phyloP scores from a whole-genome alignment of 1,140 invertebrate genomes.

The Drosophila tropicalis region DNA sequence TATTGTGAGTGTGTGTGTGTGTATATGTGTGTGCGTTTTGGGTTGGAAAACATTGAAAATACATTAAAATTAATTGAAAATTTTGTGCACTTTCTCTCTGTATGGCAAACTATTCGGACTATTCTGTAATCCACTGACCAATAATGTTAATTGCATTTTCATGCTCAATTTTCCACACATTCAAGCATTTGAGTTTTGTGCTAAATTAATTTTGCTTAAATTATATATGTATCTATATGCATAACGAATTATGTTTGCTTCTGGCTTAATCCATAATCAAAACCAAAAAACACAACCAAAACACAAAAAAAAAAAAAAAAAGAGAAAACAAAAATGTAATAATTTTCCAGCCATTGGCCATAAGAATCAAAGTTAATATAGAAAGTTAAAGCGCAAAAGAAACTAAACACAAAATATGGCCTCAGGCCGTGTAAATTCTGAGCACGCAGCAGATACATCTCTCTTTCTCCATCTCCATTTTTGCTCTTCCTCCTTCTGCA shows the following conservation, averaged over 20 bases:
- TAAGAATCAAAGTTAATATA: slow-evolving; percentile 39
- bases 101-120: slow-evolving; percentile 7
- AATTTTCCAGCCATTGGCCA: slow-evolving; percentile 13
- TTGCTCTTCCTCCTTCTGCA: background rate
- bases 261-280: slow-evolving; percentile 8
- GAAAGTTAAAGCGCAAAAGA: background rate
- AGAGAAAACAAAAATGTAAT: slow-evolving; percentile 18
- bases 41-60: slow-evolving; percentile 37
- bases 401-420: slow-evolving; percentile 16
- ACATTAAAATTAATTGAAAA: slow-evolving; percentile 54
- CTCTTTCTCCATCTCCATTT: background rate
- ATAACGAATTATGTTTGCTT: slow-evolving; percentile 9
- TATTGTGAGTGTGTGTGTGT: background rate
- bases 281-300: background rate
- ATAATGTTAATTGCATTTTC: slow-evolving; percentile 63
- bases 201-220: slow-evolving; percentile 32
- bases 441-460: slow-evolving; percentile 21
- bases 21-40: background rate
- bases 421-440: slow-evolving; percentile 18
- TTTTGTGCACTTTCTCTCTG: slow-evolving; percentile 21
- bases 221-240: slow-evolving; percentile 1
- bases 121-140: slow-evolving; percentile 51
- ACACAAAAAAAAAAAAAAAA: background rate
- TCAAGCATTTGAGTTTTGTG: slow-evolving; percentile 41
- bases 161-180: slow-evolving; percentile 53